A percentile compares a stretch with the other conserved stretches of the same genome.
phyloP scores from a whole-genome alignment of 2,888 invertebrate genomes.

The Eumerus sabulonum region DNA sequence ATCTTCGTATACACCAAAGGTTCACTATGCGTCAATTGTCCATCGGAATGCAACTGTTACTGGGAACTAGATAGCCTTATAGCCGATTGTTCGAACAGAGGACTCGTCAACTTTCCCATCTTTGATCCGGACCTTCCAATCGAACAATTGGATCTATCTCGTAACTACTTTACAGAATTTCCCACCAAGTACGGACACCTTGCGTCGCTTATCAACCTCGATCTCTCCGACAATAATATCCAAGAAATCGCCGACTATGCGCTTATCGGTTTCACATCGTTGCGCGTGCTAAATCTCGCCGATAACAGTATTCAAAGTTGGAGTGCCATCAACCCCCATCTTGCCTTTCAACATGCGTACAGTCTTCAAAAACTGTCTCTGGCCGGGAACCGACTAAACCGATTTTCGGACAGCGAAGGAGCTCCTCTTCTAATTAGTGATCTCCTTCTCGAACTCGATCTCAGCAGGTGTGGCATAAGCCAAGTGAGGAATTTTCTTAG shows the following conservation, averaged over 20 bases:
- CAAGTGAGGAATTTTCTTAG: conserved; percentile 77
- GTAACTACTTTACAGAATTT: conserved; percentile 82
- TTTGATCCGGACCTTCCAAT: conserved; percentile 77
- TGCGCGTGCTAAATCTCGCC: conserved; percentile 83
- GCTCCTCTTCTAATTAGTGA: conserved; percentile 81
- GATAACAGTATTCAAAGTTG: conserved; percentile 83
- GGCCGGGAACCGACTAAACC: conserved; percentile 82
- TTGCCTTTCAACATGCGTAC: conserved; percentile 79
- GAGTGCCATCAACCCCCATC: conserved; percentile 81
- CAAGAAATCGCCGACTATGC: conserved; percentile 79
- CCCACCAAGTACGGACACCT: conserved; percentile 80
- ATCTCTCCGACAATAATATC: conserved; percentile 81
- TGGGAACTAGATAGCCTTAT: conserved; percentile 76
- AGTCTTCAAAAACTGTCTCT: conserved; percentile 82
- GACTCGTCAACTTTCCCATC: conserved; percentile 72
- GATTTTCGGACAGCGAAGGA: conserved; percentile 80
- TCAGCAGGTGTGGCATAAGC: conserved; percentile 83
- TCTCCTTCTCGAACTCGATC: conserved; percentile 81
- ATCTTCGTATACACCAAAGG: conserved; percentile 6
- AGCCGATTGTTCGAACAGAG: conserved; percentile 74
- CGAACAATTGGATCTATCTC: conserved; percentile 83
- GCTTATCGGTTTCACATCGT: conserved; percentile 80
- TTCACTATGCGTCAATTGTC: conserved; percentile 71
- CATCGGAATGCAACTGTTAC: conserved; percentile 74
- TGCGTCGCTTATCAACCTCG: conserved; percentile 80